Evolutionary conservation across 2,113 vertebrate genomes (phyloP).

Genomic region (Actenoides lindsayi): DNA sequence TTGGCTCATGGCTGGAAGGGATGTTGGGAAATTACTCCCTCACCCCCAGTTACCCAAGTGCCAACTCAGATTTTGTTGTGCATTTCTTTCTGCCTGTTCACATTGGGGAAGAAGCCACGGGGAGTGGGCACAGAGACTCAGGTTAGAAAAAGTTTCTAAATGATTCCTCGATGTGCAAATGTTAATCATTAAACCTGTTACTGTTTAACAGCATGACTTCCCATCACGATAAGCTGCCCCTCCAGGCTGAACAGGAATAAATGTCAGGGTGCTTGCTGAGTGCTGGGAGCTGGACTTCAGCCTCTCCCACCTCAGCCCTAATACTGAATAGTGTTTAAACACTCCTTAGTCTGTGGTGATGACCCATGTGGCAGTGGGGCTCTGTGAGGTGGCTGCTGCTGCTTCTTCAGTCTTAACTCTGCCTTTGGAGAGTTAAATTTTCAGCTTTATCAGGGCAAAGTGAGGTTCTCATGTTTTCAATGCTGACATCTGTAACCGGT

Average conservation of each 20-base stretch:
- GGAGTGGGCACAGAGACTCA: not conserved
- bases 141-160: not conserved
- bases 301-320: not conserved
- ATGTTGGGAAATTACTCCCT: not conserved
- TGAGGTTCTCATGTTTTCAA: not conserved
- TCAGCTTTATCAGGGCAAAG: not conserved
- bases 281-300: not conserved
- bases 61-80: not conserved
- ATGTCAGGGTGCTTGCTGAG: not conserved
- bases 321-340: not conserved
- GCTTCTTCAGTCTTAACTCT: not conserved
- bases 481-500: accelerated
- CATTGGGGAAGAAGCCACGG: not conserved
- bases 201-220: not conserved
- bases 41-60: not conserved
- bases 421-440: not conserved
- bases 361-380: not conserved
- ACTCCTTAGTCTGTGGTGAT: not conserved
- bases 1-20: not conserved
- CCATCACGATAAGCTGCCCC: not conserved
- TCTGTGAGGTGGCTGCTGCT: not conserved
- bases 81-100: not conserved
- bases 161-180: not conserved
- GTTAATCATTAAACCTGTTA: not conserved
- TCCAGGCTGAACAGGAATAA: not conserved